Percentiles rank a stretch among this genome's conserved stretches.
These are phyloP conservation scores for Sebastes oblongus DNA, from an alignment of 2,797 vertebrate species.

Conservation along the genomic window DNA sequence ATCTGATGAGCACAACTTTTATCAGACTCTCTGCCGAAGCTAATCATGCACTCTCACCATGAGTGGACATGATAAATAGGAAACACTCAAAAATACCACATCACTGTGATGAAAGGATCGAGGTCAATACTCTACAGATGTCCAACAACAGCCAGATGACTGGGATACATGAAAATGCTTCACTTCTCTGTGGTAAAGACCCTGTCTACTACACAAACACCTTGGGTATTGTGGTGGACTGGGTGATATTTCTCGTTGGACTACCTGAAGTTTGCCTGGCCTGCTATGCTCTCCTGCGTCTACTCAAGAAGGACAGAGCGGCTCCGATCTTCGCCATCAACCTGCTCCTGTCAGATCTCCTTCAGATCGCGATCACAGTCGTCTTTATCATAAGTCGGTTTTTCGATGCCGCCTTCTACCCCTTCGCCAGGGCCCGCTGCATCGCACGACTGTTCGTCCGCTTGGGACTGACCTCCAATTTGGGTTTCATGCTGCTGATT, in stretches of 20 bases:
- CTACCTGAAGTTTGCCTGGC: conserved; percentile 29
- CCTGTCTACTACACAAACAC: conserved; percentile 18
- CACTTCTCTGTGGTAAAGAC: not conserved
- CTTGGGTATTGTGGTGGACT: conserved; percentile 23
- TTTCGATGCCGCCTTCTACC: not conserved
- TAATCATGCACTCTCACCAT: not conserved
- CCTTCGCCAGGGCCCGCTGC: not conserved
- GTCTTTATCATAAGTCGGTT: conserved; percentile 21
- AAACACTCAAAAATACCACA: not conserved
- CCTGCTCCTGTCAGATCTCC: conserved; percentile 33
- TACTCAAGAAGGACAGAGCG: conserved; percentile 8
- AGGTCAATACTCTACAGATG: not conserved
- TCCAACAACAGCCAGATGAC: not conserved
- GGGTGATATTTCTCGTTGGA: conserved; percentile 18
- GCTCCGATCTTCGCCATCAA: conserved; percentile 27
- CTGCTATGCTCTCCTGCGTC: not conserved
- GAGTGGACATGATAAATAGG: not conserved
- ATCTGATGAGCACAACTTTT: not conserved
- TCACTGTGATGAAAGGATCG: not conserved
- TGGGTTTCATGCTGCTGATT: conserved; percentile 40
- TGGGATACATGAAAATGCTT: not conserved
- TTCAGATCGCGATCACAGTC: conserved; percentile 23
- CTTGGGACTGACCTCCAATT: conserved; percentile 13
- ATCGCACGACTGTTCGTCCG: not conserved
- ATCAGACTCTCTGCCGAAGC: not conserved